These are phyloP conservation scores for Streptopelia turtur DNA, from an alignment of 2,797 vertebrate genomes.

Conservation along the genomic window DNA sequence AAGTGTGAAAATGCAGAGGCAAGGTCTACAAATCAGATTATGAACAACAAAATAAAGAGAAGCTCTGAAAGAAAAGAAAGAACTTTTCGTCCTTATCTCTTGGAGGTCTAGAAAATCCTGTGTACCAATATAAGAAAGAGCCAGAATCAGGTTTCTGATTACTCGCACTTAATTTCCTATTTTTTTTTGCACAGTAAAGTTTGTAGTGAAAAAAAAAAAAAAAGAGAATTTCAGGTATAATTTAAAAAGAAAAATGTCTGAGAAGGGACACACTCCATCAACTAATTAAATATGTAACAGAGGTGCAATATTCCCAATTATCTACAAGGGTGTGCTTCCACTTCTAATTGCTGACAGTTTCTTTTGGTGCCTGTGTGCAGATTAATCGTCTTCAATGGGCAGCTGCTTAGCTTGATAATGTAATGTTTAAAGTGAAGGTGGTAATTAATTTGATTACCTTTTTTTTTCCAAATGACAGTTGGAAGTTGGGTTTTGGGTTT, in stretches of 20 bases:
- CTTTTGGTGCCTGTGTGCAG: slow-evolving; percentile 29
- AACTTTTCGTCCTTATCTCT: slow-evolving; percentile 3
- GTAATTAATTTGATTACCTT: slow-evolving; percentile 41
- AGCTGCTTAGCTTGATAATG: slow-evolving; percentile 43
- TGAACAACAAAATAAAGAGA: background rate
- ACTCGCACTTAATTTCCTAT: background rate
- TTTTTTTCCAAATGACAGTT: background rate
- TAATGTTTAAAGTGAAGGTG: slow-evolving; percentile 37
- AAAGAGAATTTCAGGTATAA: background rate
- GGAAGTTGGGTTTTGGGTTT: background rate
- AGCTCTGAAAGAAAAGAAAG: background rate
- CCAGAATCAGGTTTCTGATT: background rate
- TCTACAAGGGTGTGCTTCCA: slow-evolving; percentile 47
- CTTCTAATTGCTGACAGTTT: slow-evolving; percentile 67
- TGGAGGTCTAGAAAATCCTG: background rate
- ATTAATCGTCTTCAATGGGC: slow-evolving; percentile 53
- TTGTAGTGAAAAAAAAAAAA: background rate
- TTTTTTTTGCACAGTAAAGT: background rate
- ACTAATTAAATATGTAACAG: slow-evolving; percentile 55
- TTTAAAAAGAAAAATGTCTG: slow-evolving; percentile 18
- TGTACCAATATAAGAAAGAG: background rate
- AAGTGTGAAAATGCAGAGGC: slow-evolving; percentile 18
- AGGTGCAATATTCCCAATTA: slow-evolving; percentile 64
- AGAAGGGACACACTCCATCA: slow-evolving; percentile 42
- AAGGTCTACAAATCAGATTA: slow-evolving; percentile 48